Conservation (phyloP, 2,113 vertebrate species). For the Proterorhinus semilunaris region DNA sequence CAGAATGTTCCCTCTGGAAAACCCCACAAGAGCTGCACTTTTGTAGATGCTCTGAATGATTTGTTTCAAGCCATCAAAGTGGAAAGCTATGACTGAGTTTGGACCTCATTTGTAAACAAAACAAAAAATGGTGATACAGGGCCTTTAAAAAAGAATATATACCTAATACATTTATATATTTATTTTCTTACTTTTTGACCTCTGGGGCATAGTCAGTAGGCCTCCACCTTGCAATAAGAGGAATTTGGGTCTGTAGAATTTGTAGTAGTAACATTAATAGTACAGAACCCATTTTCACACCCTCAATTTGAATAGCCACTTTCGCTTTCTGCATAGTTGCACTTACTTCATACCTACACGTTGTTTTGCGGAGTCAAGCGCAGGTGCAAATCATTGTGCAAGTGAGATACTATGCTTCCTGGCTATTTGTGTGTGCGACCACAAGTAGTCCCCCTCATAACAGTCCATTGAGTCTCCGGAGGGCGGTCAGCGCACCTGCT, state of each 20-base stretch:
- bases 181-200: no score
- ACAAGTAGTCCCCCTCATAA: slow-evolving; percentile 35
- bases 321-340: slow-evolving; percentile 45
- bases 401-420: slow-evolving; percentile 41
- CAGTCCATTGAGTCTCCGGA: slow-evolving; percentile 36
- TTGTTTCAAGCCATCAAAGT: no score
- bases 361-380: slow-evolving; percentile 39
- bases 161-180: no score
- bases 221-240: not conserved
- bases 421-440: slow-evolving; percentile 33
- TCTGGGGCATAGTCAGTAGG: not conserved
- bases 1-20: no score
- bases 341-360: slow-evolving; percentile 39
- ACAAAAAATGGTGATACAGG: no score
- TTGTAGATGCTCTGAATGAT: no score
- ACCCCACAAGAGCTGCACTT: no score
- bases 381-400: slow-evolving; percentile 46
- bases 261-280: slow-evolving; percentile 5
- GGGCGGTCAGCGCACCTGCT: slow-evolving; percentile 55
- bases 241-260: not conserved
- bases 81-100: no score
- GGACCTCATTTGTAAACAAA: no score
- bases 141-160: no score
- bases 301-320: slow-evolving; percentile 36
- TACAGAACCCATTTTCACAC: slow-evolving; percentile 51